Evolutionary conservation across 2,113 vertebrate genomes (phyloP), one percentile per base, ranked within the genome.

Genomic region (Athene cunicularia): DNA sequence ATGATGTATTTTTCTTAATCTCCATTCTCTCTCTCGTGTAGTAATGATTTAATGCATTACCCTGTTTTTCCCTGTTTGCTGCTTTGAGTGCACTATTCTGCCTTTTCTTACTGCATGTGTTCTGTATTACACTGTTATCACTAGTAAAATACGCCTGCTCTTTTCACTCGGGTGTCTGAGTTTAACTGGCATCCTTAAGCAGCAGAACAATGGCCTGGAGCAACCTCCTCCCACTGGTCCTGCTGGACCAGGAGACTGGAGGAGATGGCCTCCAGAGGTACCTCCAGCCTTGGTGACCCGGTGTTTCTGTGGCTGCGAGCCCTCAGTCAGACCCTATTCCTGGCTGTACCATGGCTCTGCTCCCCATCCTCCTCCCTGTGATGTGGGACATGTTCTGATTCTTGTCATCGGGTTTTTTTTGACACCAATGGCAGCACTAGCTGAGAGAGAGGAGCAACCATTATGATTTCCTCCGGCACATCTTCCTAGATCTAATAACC

Each of bases 291-390:
- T 0, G 1, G 56, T 0, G 1, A 32, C 18, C 39, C 0, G 3
- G 37, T 67, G 55, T n/a, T 45, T 47, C 52, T 53, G 58, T 0
- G 2, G 14, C 20, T 16, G 17, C 1, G 5, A 64, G 58, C 20
- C 43, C 11, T 14, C 20, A 14, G n/a, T 6, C 62, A 68, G 55
- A 28, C 55, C 76, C 49, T 28, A 4, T 27, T 43, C 63, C 56
- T 2, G 1, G 19, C 24, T 0, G 1, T 21, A 32, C 27, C 3
- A 0, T 22, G 37, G 23, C 22, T 43, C 39, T 37, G 32, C 53
- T 67, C 60, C 67, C 53, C 17, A 22, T 28, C 45, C 52, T 47
- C 32, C 63, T 71, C 37, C 12, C 15, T 1, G 0, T 23, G 66
- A 37, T 0, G 1, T 8, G n/a, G 58, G 43, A 52, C 1, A 1